Evolutionary conservation across 2,113 vertebrate species (phyloP).

Genomic region (Probosciger aterrimus): DNA sequence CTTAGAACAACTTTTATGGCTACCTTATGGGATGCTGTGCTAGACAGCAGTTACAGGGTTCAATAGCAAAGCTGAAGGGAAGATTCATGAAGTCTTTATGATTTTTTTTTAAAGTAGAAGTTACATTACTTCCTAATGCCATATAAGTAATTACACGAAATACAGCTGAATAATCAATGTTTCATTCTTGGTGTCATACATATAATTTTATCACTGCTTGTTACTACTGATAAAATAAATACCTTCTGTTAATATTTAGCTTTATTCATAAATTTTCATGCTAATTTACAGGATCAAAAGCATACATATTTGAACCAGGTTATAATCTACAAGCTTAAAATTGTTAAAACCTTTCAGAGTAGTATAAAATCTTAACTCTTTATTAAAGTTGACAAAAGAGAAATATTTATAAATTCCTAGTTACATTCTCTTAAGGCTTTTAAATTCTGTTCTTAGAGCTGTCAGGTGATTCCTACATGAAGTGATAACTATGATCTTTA

Average conservation of each 20-base stretch:
- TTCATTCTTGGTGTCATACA: not conserved
- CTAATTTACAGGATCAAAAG: not conserved
- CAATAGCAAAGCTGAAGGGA: not conserved
- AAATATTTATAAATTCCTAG: not conserved
- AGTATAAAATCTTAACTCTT: not conserved
- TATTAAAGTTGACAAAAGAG: not conserved
- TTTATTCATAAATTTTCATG: not conserved
- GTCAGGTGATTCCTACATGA: not conserved
- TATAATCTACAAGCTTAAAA: not conserved
- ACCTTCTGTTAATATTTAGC: not conserved
- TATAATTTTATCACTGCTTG: not conserved
- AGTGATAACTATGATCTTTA: not conserved
- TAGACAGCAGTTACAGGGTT: not conserved
- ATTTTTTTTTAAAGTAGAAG: not conserved
- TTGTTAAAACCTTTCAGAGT: not conserved
- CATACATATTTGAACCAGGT: not conserved
- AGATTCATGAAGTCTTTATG: not conserved
- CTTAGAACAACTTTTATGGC: not conserved
- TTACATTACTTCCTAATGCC: not conserved
- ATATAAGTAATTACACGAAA: not conserved
- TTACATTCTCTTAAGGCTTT: not conserved
- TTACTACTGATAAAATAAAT: not conserved
- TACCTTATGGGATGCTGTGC: not conserved
- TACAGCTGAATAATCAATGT: not conserved
- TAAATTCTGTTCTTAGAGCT: not conserved